Percentiles rank a stretch among this genome's conserved stretches.
Evolutionary conservation across 2,113 vertebrate genomes (phyloP).

Genomic region (Mobula hypostoma): DNA sequence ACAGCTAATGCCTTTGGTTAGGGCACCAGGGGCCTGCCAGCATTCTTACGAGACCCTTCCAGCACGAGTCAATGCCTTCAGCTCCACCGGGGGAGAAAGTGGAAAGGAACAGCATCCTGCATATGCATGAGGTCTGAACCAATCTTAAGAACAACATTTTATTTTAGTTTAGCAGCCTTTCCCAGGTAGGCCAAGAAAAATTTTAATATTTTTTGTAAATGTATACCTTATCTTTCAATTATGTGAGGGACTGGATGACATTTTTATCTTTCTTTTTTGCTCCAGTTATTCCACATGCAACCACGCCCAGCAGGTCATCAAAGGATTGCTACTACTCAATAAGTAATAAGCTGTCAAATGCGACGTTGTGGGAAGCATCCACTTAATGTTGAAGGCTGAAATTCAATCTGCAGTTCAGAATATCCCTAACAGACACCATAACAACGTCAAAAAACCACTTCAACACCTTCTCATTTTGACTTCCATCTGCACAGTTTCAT

Average conservation of each 20-base stretch:
- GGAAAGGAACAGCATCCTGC: neutral
- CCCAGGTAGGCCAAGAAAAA: constrained; percentile 18
- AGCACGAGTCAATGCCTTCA: neutral
- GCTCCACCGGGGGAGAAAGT: neutral
- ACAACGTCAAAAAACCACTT: constrained; percentile 50
- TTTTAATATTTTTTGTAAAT: neutral
- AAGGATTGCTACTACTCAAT: constrained; percentile 18
- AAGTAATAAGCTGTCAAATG: constrained; percentile 4
- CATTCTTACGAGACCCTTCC: neutral
- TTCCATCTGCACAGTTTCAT: constrained; percentile 43
- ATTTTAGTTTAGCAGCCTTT: neutral
- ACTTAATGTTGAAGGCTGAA: constrained; percentile 27
- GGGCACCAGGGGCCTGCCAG: neutral
- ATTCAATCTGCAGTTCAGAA: constrained; percentile 30
- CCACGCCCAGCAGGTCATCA: constrained; percentile 16
- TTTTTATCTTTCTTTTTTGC: constrained; percentile 31
- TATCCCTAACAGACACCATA: constrained; percentile 39
- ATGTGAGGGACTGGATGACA: neutral
- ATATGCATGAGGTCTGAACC: neutral
- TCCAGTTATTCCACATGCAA: constrained; percentile 27
- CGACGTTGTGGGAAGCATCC: neutral
- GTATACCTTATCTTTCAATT: neutral
- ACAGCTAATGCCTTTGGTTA: neutral
- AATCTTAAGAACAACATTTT: neutral
- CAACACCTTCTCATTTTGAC: constrained; percentile 56